Conservation (phyloP, 2,888 invertebrate genomes). For the Tethea ocularis region DNA sequence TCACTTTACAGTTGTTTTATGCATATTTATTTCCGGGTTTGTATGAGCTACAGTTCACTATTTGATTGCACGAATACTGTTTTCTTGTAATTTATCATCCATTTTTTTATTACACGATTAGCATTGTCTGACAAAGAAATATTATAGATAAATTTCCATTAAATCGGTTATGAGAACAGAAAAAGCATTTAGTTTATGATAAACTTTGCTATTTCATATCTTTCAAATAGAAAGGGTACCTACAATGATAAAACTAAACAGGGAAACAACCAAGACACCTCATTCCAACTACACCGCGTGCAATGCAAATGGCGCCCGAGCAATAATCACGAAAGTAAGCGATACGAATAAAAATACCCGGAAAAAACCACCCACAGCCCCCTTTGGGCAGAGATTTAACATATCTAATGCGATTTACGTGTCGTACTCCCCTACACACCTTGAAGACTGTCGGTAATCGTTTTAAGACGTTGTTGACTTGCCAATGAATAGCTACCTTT, state of each 20-base stretch:
- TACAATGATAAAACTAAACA: not conserved
- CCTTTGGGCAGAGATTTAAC: constrained; percentile 74
- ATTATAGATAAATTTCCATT: too few relatives aligned
- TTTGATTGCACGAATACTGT: too few relatives aligned
- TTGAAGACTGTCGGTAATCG: constrained; percentile 71
- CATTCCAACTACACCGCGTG: constrained; percentile 28
- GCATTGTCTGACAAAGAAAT: too few relatives aligned
- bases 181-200: too few relatives aligned
- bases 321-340: constrained; percentile 82
- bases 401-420: constrained; percentile 83
- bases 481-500: constrained; percentile 38
- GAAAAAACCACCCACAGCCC: constrained; percentile 55
- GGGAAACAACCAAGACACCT: constrained; percentile 42
- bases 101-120: too few relatives aligned
- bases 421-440: constrained; percentile 66
- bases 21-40: too few relatives aligned
- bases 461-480: constrained; percentile 77
- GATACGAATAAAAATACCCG: constrained; percentile 81
- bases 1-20: too few relatives aligned
- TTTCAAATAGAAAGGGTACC: not conserved
- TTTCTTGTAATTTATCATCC: too few relatives aligned
- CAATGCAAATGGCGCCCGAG: constrained; percentile 77
- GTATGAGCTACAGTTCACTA: too few relatives aligned
- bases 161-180: too few relatives aligned
- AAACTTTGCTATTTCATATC: not conserved